Base-by-base conservation (phyloP, 2,113 vertebrate genomes). In the Varanus salvator region DNA sequence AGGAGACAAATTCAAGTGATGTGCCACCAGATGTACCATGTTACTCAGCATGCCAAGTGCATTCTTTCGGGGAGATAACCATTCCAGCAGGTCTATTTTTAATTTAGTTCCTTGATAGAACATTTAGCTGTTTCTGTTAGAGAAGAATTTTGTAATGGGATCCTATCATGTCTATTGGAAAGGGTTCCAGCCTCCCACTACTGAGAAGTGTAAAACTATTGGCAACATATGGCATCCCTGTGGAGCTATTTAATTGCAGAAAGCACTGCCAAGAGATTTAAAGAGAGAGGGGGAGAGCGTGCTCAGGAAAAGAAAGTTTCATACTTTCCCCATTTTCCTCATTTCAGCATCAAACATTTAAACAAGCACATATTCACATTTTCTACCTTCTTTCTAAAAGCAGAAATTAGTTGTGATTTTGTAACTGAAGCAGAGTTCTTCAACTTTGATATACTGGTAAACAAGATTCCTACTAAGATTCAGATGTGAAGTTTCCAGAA, bases 121-220 rank as follows among this genome's bases (percentile, higher is more conserved):
- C 93, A 92, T 96, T 96, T 94, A 95, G 92, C 93, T 0, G 0
- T 83, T 95, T 93, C 87, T 96, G 93, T 94, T 91, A 95, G 89
- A 92, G 91, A 91, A 95, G 94, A 92, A 94, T 96, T 95, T 95
- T 95, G 93, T 95, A 96, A 96, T 96, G 96, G 94, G 94, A 93
- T 96, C 95, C 95, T 96, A 95, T 95, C 96, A 94, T 96, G 95
- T 95, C 95, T 95, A 95, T 96, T 95, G 95, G 95, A 96, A 96
- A 95, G 92, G 52, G 2, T 95, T 96, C 92, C 95, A 96, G 86
- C 93, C 95, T 96, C 95, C 94, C 94, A 96, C 94, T 94, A 93
- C 93, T 93, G 93, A 94, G 94, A 96, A 96, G 95, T 96, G 94
- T 96, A 95, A 96, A 96, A 94, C 95, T 95, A 94, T 96, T 96